Base-by-base conservation (phyloP, 2,113 vertebrate species). In the Myodes glareolus region DNA sequence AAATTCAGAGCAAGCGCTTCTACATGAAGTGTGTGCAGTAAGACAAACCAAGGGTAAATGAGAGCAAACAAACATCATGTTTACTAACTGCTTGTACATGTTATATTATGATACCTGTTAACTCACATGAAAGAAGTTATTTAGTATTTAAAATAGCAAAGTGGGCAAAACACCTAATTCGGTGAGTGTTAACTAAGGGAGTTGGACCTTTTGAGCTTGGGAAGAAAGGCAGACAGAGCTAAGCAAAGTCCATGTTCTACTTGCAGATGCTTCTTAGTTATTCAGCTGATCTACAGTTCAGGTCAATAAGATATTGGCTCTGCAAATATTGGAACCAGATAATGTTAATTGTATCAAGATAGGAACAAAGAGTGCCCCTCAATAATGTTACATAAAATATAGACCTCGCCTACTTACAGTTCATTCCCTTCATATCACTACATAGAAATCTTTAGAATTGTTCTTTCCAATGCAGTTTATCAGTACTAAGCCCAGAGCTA, bases 121-220 rank as follows among this genome's bases (percentile, higher is more conserved):
- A 90, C 10, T 42, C 47, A 93, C 31, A 55, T 92, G 27, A 94
- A 82, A 95, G 45, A 95, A 90, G 42, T 21, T 76, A 52, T 45
- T 81, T 86, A 80, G 39, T 78, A 84, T 85, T 58, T 92, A 95
- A 88, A 93, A 87, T 33, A 94, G 42, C 27, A 42, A 94, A 39
- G 47, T 68, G n/a, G 14, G 63, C 16, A 89, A 88, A 73, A 27
- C 61, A 88, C 31, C 67, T 77, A 39, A 81, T 39, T 42, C 3
- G 58, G 58, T 45, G 36, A 23, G 4, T 95, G n/a, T 88, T 52
- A 42, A 39, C 17, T 45, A 88, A 70, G 63, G n/a, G n/a, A 31
- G 9, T 45, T 7, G 27, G 27, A 23, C 21, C 67, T 93, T 86
- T 68, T 90, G 17, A 72, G 52, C 12, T 11, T 61, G 72, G 8